Percentiles rank a stretch among this genome's conserved stretches.
phyloP scores from a whole-genome alignment of 2,888 invertebrate species.

The Mactromeris polynyma region DNA sequence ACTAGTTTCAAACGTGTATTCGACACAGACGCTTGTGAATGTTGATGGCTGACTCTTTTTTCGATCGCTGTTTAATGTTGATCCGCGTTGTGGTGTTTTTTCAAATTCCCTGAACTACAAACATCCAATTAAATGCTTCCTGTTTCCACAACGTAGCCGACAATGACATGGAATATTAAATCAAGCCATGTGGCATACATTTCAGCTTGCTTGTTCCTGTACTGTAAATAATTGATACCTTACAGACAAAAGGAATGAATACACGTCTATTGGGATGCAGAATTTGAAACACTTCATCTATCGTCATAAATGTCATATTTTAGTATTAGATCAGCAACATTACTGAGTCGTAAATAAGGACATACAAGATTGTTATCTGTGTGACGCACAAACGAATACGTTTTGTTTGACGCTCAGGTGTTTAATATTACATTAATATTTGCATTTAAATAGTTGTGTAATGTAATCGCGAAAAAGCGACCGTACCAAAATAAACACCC shows the following conservation, averaged over 20 bases:
- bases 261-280: not conserved
- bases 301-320: not conserved
- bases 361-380: too few relatives aligned
- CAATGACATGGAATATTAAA: not conserved
- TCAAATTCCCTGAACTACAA: not conserved
- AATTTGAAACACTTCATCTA: not conserved
- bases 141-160: not conserved
- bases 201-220: not conserved
- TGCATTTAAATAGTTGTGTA: too few relatives aligned
- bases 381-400: too few relatives aligned
- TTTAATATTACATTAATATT: too few relatives aligned
- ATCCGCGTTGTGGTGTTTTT: not conserved
- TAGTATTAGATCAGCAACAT: not conserved
- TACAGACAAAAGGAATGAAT: not conserved
- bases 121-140: not conserved
- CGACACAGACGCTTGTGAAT: not conserved
- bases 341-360: too few relatives aligned
- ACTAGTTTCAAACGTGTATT: too few relatives aligned
- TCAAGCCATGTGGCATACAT: not conserved
- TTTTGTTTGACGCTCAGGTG: too few relatives aligned
- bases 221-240: not conserved
- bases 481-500: too few relatives aligned
- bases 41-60: not conserved
- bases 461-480: too few relatives aligned
- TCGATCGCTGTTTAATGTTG: not conserved